A percentile compares a stretch with the other conserved stretches of the same genome.
These are phyloP conservation scores for Holocentrus rufus DNA, from an alignment of 2,797 vertebrate genomes.

Conservation along the genomic window DNA sequence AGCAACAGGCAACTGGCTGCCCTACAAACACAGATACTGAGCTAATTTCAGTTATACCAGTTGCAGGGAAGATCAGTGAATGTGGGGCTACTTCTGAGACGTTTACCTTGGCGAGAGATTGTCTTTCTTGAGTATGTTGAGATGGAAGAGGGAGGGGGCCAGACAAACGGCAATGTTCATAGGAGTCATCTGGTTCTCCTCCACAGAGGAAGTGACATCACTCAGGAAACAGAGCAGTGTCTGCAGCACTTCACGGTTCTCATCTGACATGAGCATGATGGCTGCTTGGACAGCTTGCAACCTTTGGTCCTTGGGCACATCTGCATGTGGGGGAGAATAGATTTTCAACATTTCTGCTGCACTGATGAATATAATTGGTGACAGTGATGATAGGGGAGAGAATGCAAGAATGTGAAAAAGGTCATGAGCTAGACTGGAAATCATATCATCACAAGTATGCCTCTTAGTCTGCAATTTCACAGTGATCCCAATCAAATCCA, in stretches of 20 bases:
- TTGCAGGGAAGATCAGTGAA: background rate
- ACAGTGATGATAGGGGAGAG: background rate
- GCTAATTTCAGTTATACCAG: constrained; percentile 4
- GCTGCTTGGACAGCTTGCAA: constrained; percentile 94
- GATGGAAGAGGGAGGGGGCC: constrained; percentile 97
- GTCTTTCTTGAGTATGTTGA: constrained; percentile 96
- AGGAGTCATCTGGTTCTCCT: constrained; percentile 98
- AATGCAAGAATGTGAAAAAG: background rate
- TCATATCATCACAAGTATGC: background rate
- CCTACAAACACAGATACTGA: constrained; percentile 14
- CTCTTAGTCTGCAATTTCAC: background rate
- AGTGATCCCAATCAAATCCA: background rate
- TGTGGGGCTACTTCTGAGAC: background rate
- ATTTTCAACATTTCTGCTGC: constrained; percentile 26
- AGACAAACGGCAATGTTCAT: constrained; percentile 98
- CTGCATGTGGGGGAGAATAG: constrained; percentile 69
- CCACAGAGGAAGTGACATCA: constrained; percentile 90
- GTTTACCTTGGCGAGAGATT: constrained; percentile 90
- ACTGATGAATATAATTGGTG: background rate
- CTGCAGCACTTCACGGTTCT: constrained; percentile 95
- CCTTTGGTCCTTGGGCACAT: constrained; percentile 95
- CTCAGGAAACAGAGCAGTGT: constrained; percentile 95
- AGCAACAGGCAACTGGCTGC: background rate
- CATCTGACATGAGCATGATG: constrained; percentile 96
- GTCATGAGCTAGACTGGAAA: background rate